phyloP scores from a whole-genome alignment of 2,797 vertebrate species.

The Cyprinella venusta region DNA sequence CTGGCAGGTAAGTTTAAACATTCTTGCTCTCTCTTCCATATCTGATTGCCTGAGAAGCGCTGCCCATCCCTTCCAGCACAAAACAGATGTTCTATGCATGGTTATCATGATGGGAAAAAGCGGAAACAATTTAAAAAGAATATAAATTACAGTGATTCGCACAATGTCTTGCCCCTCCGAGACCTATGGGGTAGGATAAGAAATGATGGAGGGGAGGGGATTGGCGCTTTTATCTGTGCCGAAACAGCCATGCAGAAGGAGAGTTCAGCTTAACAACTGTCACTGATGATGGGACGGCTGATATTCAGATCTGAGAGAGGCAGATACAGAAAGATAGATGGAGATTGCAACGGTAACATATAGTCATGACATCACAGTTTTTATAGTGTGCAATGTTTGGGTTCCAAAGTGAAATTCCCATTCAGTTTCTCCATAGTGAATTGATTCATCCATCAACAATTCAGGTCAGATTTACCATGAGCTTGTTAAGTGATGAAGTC shows the following conservation, averaged over 20 bases:
- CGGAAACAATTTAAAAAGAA: conserved; percentile 81
- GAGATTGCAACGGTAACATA: conserved; percentile 38
- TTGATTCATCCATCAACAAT: background rate
- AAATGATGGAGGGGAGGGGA: conserved; percentile 30
- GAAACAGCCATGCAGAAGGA: conserved; percentile 74
- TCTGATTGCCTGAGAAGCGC: conserved; percentile 71
- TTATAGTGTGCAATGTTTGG: background rate
- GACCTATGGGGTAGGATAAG: conserved; percentile 62
- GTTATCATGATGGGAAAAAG: conserved; percentile 79
- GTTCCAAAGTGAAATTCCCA: background rate
- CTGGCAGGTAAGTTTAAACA: conserved; percentile 32
- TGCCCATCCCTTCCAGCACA: conserved; percentile 72
- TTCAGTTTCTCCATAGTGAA: background rate
- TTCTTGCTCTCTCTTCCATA: conserved; percentile 42
- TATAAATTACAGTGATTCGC: conserved; percentile 76
- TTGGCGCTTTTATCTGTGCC: conserved; percentile 74
- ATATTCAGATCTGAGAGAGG: conserved; percentile 71
- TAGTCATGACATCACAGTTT: conserved; percentile 48
- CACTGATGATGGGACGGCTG: conserved; percentile 70
- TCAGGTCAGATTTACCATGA: background rate
- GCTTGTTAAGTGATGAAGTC: background rate
- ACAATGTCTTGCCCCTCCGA: conserved; percentile 70
- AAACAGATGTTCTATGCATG: conserved; percentile 78
- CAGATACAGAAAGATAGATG: conserved; percentile 24
- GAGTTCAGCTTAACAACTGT: conserved; percentile 76